Conservation (phyloP, 2,888 invertebrate genomes). For the Tillus elongatus region DNA sequence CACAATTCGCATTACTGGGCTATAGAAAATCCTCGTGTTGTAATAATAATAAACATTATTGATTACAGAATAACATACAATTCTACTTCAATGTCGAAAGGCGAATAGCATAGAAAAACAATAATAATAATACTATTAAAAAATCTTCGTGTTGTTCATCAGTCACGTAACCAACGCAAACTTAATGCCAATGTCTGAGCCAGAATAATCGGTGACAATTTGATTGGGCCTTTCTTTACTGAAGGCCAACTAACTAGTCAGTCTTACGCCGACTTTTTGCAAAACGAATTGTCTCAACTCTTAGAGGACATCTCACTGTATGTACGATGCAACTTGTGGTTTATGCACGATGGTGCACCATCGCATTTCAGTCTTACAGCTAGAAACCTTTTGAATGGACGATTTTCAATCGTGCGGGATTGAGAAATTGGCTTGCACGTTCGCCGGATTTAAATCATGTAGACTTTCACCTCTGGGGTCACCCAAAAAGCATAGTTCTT, state of each 20-base stretch:
- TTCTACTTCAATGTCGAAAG: no score
- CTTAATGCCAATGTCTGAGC: not conserved
- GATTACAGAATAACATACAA: no score
- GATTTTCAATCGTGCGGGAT: not conserved
- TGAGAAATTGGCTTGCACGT: not conserved
- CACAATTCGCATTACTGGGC: not conserved
- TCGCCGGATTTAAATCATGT: not conserved
- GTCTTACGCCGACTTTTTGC: not conserved
- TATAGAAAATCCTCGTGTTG: not conserved
- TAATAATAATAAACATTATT: no score
- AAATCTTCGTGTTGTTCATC: no score
- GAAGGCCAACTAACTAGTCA: not conserved
- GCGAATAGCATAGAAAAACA: no score
- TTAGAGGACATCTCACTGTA: not conserved
- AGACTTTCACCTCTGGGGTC: constrained; percentile 4
- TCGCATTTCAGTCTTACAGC: not conserved
- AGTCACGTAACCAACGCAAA: no score
- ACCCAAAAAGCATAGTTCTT: not conserved
- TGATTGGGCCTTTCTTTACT: not conserved
- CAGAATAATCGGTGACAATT: not conserved
- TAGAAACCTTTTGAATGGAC: not conserved
- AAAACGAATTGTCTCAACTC: not conserved
- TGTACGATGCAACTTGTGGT: not conserved
- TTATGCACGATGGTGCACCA: not conserved
- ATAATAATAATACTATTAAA: no score